These are phyloP conservation scores for Eucriotettix oculatus DNA, from an alignment of 2,888 invertebrate genomes.

Conservation along the genomic window DNA sequence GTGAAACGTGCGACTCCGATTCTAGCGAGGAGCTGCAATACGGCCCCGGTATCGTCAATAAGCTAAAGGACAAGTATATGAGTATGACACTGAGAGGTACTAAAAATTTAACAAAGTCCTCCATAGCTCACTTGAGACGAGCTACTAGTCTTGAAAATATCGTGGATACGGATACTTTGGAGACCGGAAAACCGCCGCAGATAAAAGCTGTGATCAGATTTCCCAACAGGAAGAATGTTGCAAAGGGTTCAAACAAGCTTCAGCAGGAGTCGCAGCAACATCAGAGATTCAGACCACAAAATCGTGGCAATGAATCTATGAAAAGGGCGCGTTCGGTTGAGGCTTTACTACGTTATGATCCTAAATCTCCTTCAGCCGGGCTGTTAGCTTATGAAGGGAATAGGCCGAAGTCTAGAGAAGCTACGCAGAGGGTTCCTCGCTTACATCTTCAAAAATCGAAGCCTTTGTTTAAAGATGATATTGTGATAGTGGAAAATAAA, in stretches of 20 bases:
- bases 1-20: constrained; percentile 32
- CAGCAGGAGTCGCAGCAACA: constrained; percentile 6
- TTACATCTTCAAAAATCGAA: constrained; percentile 2
- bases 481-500: constrained; percentile 21
- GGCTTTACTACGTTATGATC: constrained; percentile 42
- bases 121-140: constrained; percentile 51
- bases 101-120: constrained; percentile 40
- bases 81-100: constrained; percentile 68
- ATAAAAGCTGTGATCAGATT: constrained; percentile 10
- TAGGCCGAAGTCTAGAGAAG: neutral
- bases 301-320: constrained; percentile 44
- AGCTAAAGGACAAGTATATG: constrained; percentile 70
- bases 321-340: constrained; percentile 79
- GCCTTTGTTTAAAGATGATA: constrained; percentile 18
- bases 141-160: constrained; percentile 75
- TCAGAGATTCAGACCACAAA: constrained; percentile 14
- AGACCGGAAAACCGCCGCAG: constrained; percentile 22
- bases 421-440: neutral
- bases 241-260: constrained; percentile 3
- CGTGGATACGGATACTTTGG: constrained; percentile 36
- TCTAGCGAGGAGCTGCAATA: constrained; percentile 68
- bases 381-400: neutral
- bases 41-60: constrained; percentile 82
- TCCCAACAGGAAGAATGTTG: constrained; percentile 8
- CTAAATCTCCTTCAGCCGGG: neutral